phyloP scores from a whole-genome alignment of 2,113 vertebrate genomes.

The Papio anubis region DNA sequence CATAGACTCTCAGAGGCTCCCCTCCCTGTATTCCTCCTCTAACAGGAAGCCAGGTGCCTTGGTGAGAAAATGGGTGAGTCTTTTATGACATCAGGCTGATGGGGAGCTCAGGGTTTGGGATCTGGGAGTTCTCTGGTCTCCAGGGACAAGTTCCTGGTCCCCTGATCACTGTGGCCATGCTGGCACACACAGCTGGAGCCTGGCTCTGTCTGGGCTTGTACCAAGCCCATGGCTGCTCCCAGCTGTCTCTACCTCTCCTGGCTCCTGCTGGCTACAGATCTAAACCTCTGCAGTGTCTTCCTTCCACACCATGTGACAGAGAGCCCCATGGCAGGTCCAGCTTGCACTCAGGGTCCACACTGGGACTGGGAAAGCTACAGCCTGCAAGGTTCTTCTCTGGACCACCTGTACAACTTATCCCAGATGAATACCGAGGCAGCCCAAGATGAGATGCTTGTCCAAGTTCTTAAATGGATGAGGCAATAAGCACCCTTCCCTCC shows the following conservation, averaged over 20 bases:
- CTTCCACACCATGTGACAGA: background rate
- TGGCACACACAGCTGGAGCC: background rate
- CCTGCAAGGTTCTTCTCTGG: background rate
- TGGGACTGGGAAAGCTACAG: background rate
- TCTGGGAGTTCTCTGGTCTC: background rate
- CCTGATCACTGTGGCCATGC: background rate
- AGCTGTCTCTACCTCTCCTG: background rate
- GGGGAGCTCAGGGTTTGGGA: background rate
- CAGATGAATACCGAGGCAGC: background rate
- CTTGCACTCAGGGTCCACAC: no score
- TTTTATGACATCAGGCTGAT: background rate
- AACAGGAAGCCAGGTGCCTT: no score
- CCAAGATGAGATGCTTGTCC: background rate
- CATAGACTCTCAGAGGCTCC: background rate
- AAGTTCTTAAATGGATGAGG: background rate
- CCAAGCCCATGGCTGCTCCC: background rate
- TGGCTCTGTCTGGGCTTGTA: background rate
- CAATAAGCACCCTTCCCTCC: background rate
- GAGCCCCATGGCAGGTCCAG: rapidly evolving
- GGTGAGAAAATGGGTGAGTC: background rate
- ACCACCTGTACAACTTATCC: background rate
- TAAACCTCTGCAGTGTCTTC: background rate
- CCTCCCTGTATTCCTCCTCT: background rate
- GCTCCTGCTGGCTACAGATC: background rate
- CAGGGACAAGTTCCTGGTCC: background rate